A percentile compares a stretch with the other conserved stretches of the same genome.
Conservation (phyloP, 1,140 invertebrate genomes). For the Fopius arisanus region DNA sequence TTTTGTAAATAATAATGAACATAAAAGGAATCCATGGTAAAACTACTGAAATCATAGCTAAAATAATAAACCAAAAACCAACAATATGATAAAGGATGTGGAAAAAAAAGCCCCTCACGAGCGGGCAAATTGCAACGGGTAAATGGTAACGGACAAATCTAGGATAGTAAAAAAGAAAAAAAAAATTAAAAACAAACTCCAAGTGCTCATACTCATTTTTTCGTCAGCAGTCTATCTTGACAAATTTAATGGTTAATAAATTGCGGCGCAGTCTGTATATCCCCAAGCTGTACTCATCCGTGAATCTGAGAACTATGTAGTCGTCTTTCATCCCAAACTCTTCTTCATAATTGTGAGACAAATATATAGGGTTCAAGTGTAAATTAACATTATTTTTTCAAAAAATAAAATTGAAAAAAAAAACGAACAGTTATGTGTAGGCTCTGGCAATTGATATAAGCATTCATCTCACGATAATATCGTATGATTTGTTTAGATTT, state of each 20-base stretch:
- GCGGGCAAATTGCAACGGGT: not conserved
- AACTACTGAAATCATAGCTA: not conserved
- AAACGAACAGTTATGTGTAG: constrained; percentile 26
- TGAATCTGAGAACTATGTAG: too few species aligned
- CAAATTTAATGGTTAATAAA: too few species aligned
- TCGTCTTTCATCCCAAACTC: constrained; percentile 3
- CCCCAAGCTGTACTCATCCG: too few species aligned
- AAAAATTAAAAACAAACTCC: not conserved
- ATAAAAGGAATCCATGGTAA: constrained; percentile 4
- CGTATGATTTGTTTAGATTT: too few species aligned
- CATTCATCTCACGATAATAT: too few species aligned
- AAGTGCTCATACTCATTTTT: not conserved
- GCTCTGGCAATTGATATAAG: not conserved
- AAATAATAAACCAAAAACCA: too few species aligned
- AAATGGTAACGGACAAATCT: not conserved
- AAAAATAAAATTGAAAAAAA: constrained; percentile 51
- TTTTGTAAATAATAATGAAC: constrained; percentile 10
- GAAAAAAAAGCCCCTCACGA: not conserved
- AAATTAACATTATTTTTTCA: constrained; percentile 63
- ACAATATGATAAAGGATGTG: not conserved
- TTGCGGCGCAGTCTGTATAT: too few species aligned
- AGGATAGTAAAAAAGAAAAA: not conserved
- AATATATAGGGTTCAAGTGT: constrained; percentile 47
- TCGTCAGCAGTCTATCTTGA: not conserved
- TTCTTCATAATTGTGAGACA: constrained; percentile 49